Base-by-base conservation (phyloP, 2,113 vertebrate genomes). In the Coptodon bakossiorum region DNA sequence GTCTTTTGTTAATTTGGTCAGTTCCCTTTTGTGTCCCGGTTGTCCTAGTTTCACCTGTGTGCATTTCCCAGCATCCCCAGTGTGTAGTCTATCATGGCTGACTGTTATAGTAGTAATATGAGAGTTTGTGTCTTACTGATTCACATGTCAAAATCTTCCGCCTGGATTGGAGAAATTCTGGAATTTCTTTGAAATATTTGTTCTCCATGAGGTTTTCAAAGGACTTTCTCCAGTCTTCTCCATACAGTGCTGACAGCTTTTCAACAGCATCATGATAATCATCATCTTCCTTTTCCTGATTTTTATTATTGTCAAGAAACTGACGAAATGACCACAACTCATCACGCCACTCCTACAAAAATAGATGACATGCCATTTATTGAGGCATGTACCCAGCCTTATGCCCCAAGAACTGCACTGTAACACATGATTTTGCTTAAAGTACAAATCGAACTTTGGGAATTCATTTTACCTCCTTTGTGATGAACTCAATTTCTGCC, bases 61-160 rank as follows among this genome's bases (percentile, higher is more conserved):
- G 0, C 0, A 1, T 0, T 52, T 2, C 7, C 8, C 48, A 19
- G 48, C 3, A 19, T 52, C 17, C 2, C 0, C 24, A 16, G 48
- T 50, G 45, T 48, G 1, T 48, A 48, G 1, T 0, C 48, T 50
- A 5, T 50, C 0, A 50, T 17, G 16, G 1, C 16, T 1, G 16
- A 1, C 16, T 50, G 48, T 19, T 19, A 50, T 50, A 53, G 52
- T 53, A 22, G 52, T 54, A 54, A 22, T 22, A 22, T 22, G 7
- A 36, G 52, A 50, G 48, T 52, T 52, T 36, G 3, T 50, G 10
- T 54, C 53, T 54, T 54, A 54, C 53, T 2, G 53, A 54, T 54
- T 54, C 52, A 54, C n/a, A 54, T 54, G 0, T 54, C 10, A 54
- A 54, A 0, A 54, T 22, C n/a, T 54, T 54, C 0, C 0, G 1